Evolutionary conservation across 2,113 vertebrate species (phyloP), one percentile per base, ranked within the genome.

Genomic region (Furnarius figulus): DNA sequence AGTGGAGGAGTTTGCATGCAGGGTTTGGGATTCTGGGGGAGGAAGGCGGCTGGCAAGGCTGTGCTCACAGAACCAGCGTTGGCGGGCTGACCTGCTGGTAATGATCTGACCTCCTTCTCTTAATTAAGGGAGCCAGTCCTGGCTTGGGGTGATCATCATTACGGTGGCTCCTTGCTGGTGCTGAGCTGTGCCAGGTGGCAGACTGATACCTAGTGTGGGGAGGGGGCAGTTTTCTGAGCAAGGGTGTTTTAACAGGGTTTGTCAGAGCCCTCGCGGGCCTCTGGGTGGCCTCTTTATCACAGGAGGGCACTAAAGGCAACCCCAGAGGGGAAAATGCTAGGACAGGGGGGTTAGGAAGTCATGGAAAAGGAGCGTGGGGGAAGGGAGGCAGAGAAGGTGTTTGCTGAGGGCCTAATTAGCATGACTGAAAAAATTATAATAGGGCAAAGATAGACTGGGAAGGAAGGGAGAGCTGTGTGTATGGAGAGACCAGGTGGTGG

Each of bases 151-250:
- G 12, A 50, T 56, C 3, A 1, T 93, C 79, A 33, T 53, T 58
- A 21, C 5, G 5, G 30, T 19, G 27, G 65, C 49, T 30, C 35
- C 89, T 82, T 0, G 0, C 23, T 74, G 81, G 49, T 73, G 75
- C 50, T n/a, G n/a, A 18, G 40, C 83, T 35, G 75, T 0, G 0
- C 42, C 11, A 37, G 37, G 59, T 20, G 16, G 46, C 47, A 21
- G 40, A 27, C 3, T 2, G 0, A 1, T 12, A 12, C 1, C 1
- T 16, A n/a, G 59, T 0, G 0, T 35, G 35, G 68, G 68, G 10
- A 7, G 1, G 19, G 46, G 27, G 50, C 47, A 61, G 65, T 22
- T 89, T 81, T 74, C 76, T 67, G 65, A 81, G 25, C 24, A 39
- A 68, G 28, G 16, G 7, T 27, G 9, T 37, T 87, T 85, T 68